A percentile compares a stretch with the other conserved stretches of the same genome.
phyloP scores from a whole-genome alignment of 2,888 invertebrate genomes.

The Coremacera marginata region DNA sequence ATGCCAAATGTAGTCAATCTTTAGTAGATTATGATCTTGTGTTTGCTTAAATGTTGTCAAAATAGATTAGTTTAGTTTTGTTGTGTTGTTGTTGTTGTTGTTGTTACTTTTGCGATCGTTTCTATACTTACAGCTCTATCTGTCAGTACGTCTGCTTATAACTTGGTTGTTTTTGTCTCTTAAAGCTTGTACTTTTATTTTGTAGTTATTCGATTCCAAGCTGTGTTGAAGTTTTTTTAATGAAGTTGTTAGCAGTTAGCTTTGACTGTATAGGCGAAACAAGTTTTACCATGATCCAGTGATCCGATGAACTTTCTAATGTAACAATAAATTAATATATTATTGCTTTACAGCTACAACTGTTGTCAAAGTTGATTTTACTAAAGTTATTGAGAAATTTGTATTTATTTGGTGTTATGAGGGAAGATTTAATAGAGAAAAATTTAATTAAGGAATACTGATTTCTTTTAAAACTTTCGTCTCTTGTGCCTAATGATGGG shows the following conservation, averaged over 20 bases:
- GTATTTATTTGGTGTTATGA: too few relatives aligned
- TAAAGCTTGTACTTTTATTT: neutral
- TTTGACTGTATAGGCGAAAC: conserved; percentile 5
- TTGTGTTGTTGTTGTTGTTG: neutral
- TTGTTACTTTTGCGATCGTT: neutral
- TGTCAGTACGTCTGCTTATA: neutral
- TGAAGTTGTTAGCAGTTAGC: conserved; percentile 29
- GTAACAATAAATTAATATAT: neutral
- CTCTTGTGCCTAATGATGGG: too few relatives aligned
- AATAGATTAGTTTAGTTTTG: conserved; percentile 31
- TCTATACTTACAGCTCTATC: neutral
- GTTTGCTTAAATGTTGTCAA: conserved; percentile 37
- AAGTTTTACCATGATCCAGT: conserved; percentile 7
- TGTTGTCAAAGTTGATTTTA: conserved; percentile 2
- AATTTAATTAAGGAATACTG: too few relatives aligned
- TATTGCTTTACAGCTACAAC: conserved; percentile 22
- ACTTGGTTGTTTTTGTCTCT: neutral
- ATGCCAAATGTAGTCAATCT: conserved; percentile 30
- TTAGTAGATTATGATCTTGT: conserved; percentile 32
- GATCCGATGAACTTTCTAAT: conserved; percentile 36
- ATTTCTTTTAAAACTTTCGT: too few relatives aligned
- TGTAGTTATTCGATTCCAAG: conserved; percentile 5
- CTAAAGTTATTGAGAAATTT: too few relatives aligned
- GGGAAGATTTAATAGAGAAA: too few relatives aligned
- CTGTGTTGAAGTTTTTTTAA: conserved; percentile 2